Base-by-base conservation (phyloP, 1,140 invertebrate genomes). In the Lasaia peninsularis region DNA sequence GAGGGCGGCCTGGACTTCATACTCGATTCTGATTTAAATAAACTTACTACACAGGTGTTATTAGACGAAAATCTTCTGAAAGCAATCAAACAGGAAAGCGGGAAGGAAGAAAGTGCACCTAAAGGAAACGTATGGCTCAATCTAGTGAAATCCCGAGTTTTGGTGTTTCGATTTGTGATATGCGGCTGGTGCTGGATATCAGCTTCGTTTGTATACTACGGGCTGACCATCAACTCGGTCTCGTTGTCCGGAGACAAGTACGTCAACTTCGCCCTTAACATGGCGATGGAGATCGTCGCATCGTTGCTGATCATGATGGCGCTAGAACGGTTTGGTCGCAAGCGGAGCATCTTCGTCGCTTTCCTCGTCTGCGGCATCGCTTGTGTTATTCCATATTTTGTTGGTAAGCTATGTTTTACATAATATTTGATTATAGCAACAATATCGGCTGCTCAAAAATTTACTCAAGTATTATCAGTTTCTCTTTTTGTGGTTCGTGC, bases 161-260 rank as follows among this genome's bases (percentile, higher is more conserved):
- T 93, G 64, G 64, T 93, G 74, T 81, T 92, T 68, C 90, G 94
- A 24, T 89, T 95, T 52, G 73, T 92, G 5, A 90, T 91, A 14
- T 93, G 93, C 60, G 92, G 90, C 44, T 91, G 93, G 78, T 95
- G 91, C 80, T 95, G 93, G 94, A 81, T 93, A 1, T 91, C 93
- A 1, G 91, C 92, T 63, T 90, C 93, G 0, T 93, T 96, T 68
- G 92, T 96, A 3, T 97, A 95, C 80, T 96, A 96, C 76, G 96
- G 95, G 0, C 80, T 97, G 5, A 95, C 94, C 7, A 91, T 96
- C 37, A 96, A 95, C 75, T 93, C 95, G 0, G 94, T 94, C 7
- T 90, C 94, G 32, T 86, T 97, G 18, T 92, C 92, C 10, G 94
- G 94, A 3, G 91, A 95, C 70, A 92, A 91, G 67, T 66, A 95